Evolutionary conservation across 1,140 invertebrate species (phyloP).

Genomic region (Pomacea maculata): DNA sequence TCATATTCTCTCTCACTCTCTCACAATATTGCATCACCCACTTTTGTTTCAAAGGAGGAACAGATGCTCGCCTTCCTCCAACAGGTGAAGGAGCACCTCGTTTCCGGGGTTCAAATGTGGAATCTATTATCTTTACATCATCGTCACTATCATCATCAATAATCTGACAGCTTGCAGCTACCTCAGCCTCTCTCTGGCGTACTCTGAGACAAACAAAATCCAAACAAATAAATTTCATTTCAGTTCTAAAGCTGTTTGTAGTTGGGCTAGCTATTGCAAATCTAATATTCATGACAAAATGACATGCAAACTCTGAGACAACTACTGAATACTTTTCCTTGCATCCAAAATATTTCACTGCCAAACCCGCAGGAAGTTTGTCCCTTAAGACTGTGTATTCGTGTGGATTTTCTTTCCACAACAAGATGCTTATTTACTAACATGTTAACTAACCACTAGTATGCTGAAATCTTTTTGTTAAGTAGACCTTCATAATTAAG

Average conservation of each 20-base stretch:
- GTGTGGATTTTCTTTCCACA: no score
- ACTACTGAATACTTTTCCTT: neutral
- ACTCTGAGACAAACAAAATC: slow-evolving; percentile 11
- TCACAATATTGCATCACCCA: neutral
- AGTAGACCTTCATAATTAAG: no score
- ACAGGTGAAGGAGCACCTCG: neutral
- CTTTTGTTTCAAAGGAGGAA: neutral
- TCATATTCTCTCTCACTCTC: neutral
- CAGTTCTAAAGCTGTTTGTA: neutral
- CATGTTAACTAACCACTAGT: no score
- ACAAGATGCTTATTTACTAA: no score
- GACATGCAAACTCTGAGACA: neutral
- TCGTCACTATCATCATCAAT: slow-evolving; percentile 44
- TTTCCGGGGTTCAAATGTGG: slow-evolving; percentile 39
- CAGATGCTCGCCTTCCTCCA: neutral
- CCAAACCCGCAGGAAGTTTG: no score
- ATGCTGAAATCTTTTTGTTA: no score
- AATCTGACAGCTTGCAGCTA: slow-evolving; percentile 9
- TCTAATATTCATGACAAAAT: neutral
- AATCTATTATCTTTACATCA: slow-evolving; percentile 40
- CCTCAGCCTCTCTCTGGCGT: slow-evolving; percentile 29
- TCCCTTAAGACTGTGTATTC: no score
- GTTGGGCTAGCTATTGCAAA: neutral
- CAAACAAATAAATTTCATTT: neutral
- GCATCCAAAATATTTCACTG: no score